These are phyloP conservation scores for Acanthosepion lycidas DNA, from an alignment of 2,888 invertebrate species.

Conservation along the genomic window DNA sequence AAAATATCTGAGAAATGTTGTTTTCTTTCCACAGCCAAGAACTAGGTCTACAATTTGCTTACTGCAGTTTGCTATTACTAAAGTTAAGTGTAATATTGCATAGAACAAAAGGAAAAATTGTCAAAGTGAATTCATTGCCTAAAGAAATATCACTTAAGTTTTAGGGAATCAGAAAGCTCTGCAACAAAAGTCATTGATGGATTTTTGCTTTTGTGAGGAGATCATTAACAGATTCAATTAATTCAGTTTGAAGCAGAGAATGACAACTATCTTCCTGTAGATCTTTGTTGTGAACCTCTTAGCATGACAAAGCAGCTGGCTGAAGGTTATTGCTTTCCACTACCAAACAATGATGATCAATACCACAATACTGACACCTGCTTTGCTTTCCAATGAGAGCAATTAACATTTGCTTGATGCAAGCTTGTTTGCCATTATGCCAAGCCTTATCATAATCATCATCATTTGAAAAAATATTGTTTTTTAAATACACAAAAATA, in stretches of 20 bases:
- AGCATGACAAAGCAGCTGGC: not conserved
- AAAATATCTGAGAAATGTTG: not conserved
- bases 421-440: not conserved
- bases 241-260: not conserved
- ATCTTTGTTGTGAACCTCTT: not conserved
- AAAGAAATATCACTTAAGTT: not conserved
- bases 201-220: not conserved
- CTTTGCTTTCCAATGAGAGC: not conserved
- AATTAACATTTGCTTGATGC: not conserved
- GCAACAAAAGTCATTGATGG: not conserved
- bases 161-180: not conserved
- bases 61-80: not conserved
- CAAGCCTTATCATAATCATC: not conserved
- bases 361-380: constrained; percentile 12
- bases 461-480: not conserved
- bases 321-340: not conserved
- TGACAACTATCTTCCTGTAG: not conserved
- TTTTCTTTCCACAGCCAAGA: not conserved
- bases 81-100: too few species aligned
- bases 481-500: not conserved
- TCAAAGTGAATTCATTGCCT: not conserved
- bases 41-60: not conserved
- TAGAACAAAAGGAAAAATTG: not conserved
- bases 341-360: not conserved
- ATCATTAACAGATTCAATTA: not conserved